A percentile compares a stretch with the other conserved stretches of the same genome.
Conservation (phyloP, 2,113 vertebrate genomes). For the Macrotus californicus region DNA sequence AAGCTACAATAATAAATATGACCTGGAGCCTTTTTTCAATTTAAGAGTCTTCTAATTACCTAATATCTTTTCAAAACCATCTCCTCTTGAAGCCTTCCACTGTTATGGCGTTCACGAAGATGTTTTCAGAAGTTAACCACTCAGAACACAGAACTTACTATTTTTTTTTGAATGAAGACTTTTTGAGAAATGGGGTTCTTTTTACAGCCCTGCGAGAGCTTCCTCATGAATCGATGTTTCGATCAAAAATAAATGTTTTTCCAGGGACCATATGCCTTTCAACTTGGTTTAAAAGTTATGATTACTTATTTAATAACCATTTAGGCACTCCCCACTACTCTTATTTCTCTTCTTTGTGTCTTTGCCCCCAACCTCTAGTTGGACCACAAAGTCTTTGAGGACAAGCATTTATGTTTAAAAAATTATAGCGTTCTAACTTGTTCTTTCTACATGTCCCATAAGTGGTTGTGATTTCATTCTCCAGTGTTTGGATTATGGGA, state of each 20-base stretch:
- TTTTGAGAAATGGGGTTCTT: background rate
- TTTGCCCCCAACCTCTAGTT: background rate
- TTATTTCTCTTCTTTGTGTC: background rate
- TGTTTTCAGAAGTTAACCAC: background rate
- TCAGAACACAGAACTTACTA: rapidly evolving
- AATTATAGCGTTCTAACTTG: rapidly evolving
- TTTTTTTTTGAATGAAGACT: background rate
- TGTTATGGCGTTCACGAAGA: background rate
- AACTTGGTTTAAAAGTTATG: background rate
- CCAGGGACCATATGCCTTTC: background rate
- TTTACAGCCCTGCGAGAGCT: background rate
- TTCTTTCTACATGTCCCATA: background rate
- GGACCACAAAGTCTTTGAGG: background rate
- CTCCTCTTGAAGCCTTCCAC: no score
- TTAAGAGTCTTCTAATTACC: background rate
- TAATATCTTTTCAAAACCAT: background rate
- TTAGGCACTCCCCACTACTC: rapidly evolving
- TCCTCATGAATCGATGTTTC: background rate
- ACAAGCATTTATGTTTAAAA: background rate
- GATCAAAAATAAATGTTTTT: background rate
- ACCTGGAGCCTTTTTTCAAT: background rate
- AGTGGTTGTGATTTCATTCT: background rate
- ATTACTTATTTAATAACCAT: no score
- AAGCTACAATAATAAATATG: background rate
- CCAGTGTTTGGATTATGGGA: background rate